Conservation (phyloP, 2,113 vertebrate species). For the Reinhardtius hippoglossoides region DNA sequence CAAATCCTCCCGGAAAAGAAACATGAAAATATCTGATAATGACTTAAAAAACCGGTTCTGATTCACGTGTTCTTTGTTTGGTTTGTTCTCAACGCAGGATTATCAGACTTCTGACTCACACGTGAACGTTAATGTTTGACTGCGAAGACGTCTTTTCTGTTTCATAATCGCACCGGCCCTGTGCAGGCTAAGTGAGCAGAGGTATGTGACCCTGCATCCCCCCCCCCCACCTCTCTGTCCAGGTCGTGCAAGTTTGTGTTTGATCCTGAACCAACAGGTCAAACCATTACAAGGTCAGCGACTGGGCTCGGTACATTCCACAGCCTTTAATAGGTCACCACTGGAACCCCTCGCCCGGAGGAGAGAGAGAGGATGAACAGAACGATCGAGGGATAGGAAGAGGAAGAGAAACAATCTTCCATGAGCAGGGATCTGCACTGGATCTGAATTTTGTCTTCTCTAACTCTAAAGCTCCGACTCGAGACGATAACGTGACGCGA, state of each 20-base stretch:
- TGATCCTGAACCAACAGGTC: slow-evolving; percentile 76
- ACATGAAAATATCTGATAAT: too few relatives aligned
- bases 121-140: slow-evolving; percentile 52
- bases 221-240: slow-evolving; percentile 11
- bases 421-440: background rate
- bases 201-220: slow-evolving; percentile 50
- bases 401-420: too few relatives aligned
- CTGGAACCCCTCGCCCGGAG: slow-evolving; percentile 41
- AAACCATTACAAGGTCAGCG: slow-evolving; percentile 71
- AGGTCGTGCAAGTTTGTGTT: slow-evolving; percentile 27
- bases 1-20: background rate
- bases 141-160: background rate
- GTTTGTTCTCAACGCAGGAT: too few relatives aligned
- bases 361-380: background rate
- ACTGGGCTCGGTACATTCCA: slow-evolving; percentile 74
- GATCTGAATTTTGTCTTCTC: too few relatives aligned
- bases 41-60: too few relatives aligned
- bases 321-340: slow-evolving; percentile 79
- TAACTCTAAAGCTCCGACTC: too few relatives aligned
- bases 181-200: slow-evolving; percentile 44
- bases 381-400: background rate
- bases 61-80: too few relatives aligned
- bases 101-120: background rate
- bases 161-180: slow-evolving; percentile 2
- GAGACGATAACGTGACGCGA: slow-evolving; percentile 21